These are phyloP conservation scores for Rhagologus leucostigma DNA, from an alignment of 2,113 vertebrate species.

Conservation along the genomic window DNA sequence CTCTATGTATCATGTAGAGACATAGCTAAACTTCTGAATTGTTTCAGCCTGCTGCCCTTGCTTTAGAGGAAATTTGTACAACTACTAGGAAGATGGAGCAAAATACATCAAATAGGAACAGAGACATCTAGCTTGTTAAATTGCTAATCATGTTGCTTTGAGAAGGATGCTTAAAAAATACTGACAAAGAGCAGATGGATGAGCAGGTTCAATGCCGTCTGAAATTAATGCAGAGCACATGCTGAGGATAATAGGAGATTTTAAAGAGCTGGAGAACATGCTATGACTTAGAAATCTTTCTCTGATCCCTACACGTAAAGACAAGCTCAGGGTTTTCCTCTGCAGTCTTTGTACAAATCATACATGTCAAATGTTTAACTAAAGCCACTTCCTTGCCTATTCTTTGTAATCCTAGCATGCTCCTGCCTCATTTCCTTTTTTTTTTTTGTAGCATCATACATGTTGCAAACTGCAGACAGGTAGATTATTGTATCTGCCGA, in stretches of 20 bases:
- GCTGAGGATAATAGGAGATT: background rate
- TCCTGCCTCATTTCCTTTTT: background rate
- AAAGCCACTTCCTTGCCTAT: background rate
- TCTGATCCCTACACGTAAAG: background rate
- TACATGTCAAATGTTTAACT: conserved; percentile 2
- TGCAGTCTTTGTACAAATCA: background rate
- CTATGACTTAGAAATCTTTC: conserved; percentile 31
- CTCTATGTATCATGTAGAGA: background rate
- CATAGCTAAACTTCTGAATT: background rate
- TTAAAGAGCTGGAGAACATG: background rate
- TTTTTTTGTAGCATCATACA: background rate
- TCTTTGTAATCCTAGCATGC: background rate
- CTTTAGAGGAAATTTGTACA: background rate
- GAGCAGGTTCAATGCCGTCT: background rate
- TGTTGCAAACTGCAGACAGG: background rate
- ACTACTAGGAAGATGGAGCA: background rate
- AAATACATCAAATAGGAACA: background rate
- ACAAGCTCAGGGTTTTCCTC: background rate
- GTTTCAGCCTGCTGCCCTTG: background rate
- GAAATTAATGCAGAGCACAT: conserved; percentile 39
- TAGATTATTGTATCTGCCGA: background rate
- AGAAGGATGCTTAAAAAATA: background rate
- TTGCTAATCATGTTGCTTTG: background rate
- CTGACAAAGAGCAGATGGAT: conserved; percentile 11
- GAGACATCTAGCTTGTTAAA: background rate